Percentiles rank a stretch among this genome's conserved stretches.
Evolutionary conservation across 2,888 invertebrate species (phyloP).

Genomic region (Ennomos fuscantarius): DNA sequence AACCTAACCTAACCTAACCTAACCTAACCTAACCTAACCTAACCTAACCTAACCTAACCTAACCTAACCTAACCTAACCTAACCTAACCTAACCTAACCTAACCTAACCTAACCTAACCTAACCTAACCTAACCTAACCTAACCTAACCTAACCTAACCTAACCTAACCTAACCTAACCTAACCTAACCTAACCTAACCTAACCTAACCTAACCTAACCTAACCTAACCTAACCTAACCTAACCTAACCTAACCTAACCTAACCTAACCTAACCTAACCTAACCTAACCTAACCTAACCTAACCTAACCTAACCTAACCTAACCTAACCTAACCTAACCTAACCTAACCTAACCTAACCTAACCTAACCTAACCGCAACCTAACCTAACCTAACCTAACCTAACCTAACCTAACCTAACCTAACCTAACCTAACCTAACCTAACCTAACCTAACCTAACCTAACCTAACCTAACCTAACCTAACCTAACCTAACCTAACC

Average conservation of each 20-base stretch:
- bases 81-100: constrained; percentile 36
- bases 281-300: constrained; percentile 34
- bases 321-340: constrained; percentile 32
- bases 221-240: constrained; percentile 34
- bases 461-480: too few species aligned
- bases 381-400: too few species aligned
- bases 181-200: constrained; percentile 39
- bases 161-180: constrained; percentile 41
- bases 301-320: constrained; percentile 33
- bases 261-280: constrained; percentile 33
- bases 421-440: too few species aligned
- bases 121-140: constrained; percentile 39
- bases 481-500: too few species aligned
- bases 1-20: too few species aligned
- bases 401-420: too few species aligned
- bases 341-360: constrained; percentile 32
- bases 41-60: constrained; percentile 39
- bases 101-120: constrained; percentile 42
- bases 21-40: constrained; percentile 18
- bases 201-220: constrained; percentile 36
- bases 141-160: constrained; percentile 40
- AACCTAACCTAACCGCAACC: constrained; percentile 2
- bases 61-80: constrained; percentile 37
- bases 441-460: too few species aligned
- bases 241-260: constrained; percentile 35